These are phyloP conservation scores for Eupeodes corollae DNA, from an alignment of 1,140 invertebrate genomes.

Conservation along the genomic window DNA sequence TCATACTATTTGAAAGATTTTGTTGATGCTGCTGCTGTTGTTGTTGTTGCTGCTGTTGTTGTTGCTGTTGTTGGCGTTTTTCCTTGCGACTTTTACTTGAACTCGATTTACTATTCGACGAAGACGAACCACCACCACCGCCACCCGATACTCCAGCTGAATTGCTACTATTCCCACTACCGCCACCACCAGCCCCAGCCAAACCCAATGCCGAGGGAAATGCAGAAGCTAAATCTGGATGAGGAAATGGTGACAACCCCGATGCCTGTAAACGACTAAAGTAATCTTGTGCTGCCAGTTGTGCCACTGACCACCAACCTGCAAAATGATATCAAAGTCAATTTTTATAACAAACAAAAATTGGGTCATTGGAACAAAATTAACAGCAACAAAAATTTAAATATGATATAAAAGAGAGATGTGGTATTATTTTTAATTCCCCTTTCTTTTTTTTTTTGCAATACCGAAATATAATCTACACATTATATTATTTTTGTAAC, in stretches of 20 bases:
- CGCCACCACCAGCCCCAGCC: conserved; percentile 31
- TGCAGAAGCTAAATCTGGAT: conserved; percentile 34
- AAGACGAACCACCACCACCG: conserved; percentile 18
- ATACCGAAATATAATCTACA: neutral
- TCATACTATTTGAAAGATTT: conserved; percentile 32
- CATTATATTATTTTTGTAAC: neutral
- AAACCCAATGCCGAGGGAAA: conserved; percentile 40
- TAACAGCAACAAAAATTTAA: neutral
- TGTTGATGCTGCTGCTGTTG: conserved; percentile 34
- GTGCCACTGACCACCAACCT: conserved; percentile 83
- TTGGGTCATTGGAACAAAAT: neutral
- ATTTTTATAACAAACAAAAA: no score
- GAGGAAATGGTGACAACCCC: conserved; percentile 54
- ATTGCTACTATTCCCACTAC: conserved; percentile 6
- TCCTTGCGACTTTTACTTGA: conserved; percentile 34
- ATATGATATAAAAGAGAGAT: neutral
- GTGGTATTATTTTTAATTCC: no score
- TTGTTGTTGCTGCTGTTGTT: conserved; percentile 15
- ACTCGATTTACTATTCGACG: conserved; percentile 21
- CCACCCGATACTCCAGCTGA: conserved; percentile 21
- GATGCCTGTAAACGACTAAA: conserved; percentile 65
- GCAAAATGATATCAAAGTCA: conserved; percentile 13
- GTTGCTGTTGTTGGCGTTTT: conserved; percentile 25
- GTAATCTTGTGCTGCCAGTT: conserved; percentile 74
- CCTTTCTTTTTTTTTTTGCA: no score